Conservation (phyloP, 2,113 vertebrate genomes). For the Elephantulus edwardii region DNA sequence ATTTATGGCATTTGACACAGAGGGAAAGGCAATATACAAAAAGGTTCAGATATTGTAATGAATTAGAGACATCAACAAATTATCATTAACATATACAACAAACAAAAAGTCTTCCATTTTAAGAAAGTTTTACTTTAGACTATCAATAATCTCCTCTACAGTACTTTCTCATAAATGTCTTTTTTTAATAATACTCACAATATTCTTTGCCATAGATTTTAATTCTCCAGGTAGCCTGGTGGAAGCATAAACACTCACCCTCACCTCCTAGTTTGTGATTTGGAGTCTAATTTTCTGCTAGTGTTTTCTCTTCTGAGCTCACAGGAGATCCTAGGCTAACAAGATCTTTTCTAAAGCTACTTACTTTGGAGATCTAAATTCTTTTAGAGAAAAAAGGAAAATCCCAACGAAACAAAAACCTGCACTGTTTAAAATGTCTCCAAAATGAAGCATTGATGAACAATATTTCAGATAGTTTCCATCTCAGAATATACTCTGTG, state of each 20-base stretch:
- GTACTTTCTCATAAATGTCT: rapidly evolving
- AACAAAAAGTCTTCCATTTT: too few relatives aligned
- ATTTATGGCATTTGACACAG: too few relatives aligned
- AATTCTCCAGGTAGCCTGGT: background rate
- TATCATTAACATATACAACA: too few relatives aligned
- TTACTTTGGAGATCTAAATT: background rate
- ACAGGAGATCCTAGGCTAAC: background rate
- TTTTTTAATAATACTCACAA: rapidly evolving
- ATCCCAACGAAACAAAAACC: background rate
- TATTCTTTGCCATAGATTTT: too few relatives aligned
- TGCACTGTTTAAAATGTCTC: background rate
- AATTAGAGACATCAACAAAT: too few relatives aligned
- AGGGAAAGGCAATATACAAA: too few relatives aligned
- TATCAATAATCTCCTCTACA: rapidly evolving
- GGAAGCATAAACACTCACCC: background rate
- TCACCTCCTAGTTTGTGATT: rapidly evolving
- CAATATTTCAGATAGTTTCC: background rate
- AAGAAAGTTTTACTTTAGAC: background rate
- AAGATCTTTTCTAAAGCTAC: background rate
- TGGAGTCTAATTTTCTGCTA: background rate
- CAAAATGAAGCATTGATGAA: background rate
- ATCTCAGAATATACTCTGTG: rapidly evolving
- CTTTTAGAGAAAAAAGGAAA: too few relatives aligned
- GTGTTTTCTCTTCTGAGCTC: rapidly evolving
- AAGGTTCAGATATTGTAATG: too few relatives aligned